Conservation (phyloP, 2,797 vertebrate species). For the Dicrostonyx torquatus region DNA sequence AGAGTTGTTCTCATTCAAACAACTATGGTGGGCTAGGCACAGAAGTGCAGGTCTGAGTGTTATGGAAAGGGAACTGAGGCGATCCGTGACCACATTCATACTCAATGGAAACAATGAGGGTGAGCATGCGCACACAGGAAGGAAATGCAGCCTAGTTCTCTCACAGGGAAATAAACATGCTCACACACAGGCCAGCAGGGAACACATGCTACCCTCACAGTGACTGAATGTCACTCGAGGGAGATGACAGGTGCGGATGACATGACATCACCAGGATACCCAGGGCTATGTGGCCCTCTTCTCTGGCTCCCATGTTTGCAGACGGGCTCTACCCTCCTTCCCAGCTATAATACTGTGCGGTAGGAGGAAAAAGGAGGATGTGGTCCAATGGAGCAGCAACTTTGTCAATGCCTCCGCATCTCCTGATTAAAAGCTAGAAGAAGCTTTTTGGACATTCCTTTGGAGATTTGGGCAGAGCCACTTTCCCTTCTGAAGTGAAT, state of each 20-base stretch:
- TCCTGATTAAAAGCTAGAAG: not conserved
- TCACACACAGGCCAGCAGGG: not conserved
- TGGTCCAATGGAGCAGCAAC: not conserved
- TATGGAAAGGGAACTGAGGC: not conserved
- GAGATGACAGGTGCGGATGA: not conserved
- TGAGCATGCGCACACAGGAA: not conserved
- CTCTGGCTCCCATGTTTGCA: not conserved
- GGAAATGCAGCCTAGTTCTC: not conserved
- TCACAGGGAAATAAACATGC: not conserved
- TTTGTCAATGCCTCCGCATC: fast-evolving
- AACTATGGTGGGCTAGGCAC: too few relatives aligned
- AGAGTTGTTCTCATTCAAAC: not conserved
- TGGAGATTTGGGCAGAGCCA: conserved; percentile 28
- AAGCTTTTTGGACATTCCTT: not conserved
- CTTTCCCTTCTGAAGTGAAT: conserved; percentile 51
- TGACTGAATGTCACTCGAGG: not conserved
- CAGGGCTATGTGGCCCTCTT: too few relatives aligned
- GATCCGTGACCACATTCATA: not conserved
- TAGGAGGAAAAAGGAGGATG: not conserved
- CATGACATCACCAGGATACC: not conserved
- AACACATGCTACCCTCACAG: not conserved
- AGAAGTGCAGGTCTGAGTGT: not conserved
- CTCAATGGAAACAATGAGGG: not conserved
- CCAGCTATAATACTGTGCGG: fast-evolving
- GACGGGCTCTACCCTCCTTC: not conserved